These are phyloP conservation scores for Leuctra nigra DNA, from an alignment of 2,888 invertebrate species.

Conservation along the genomic window DNA sequence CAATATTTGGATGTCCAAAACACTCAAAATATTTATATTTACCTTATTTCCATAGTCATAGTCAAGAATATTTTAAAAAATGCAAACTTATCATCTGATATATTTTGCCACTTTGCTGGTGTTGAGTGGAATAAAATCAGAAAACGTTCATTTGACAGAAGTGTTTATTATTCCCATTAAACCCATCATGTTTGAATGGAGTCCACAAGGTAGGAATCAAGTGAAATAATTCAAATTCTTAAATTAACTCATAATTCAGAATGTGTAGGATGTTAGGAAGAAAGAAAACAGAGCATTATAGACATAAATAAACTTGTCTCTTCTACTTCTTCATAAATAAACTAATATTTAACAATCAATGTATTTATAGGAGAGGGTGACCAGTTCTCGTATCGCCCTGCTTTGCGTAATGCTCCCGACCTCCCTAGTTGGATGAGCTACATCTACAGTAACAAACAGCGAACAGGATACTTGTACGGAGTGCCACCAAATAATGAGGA, in stretches of 20 bases:
- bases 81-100: neutral
- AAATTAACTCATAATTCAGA: no score
- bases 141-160: slow-evolving; percentile 61
- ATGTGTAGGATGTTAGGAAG: no score
- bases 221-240: neutral
- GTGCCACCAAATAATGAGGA: slow-evolving; percentile 59
- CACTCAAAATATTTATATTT: no score
- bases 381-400: slow-evolving; percentile 66
- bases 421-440: slow-evolving; percentile 82
- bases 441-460: slow-evolving; percentile 69
- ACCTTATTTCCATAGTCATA: no score
- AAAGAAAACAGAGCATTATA: no score
- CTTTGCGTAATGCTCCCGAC: slow-evolving; percentile 71
- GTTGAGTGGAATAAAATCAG: slow-evolving; percentile 30
- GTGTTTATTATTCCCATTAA: slow-evolving; percentile 72
- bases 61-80: no score
- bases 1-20: no score
- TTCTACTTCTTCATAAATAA: neutral
- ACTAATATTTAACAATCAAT: neutral
- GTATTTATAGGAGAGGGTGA: slow-evolving; percentile 46
- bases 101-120: neutral
- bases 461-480: slow-evolving; percentile 76
- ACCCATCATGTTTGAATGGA: slow-evolving; percentile 76
- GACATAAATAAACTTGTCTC: no score
- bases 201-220: slow-evolving; percentile 32